Base-by-base conservation (phyloP, 2,888 invertebrate genomes). In the Erynnis tages region DNA sequence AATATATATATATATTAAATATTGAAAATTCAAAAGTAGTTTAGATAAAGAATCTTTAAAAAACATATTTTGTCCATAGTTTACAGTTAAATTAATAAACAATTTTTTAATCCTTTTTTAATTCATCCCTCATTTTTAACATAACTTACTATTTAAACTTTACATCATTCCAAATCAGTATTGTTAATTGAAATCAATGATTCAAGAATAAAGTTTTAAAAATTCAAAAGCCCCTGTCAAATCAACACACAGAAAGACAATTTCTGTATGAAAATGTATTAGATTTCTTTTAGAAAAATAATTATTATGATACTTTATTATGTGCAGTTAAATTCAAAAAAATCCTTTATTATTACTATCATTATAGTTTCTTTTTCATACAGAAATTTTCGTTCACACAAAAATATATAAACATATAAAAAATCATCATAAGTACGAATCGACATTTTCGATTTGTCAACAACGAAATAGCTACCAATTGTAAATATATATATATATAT, bases 401-500 rank as follows among this genome's bases (percentile, higher is more conserved):
- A 43, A 23, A 13, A 13, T 13, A 32, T 13, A 32, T 23, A 37
- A 27, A 21, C 2, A 11, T 13, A 11, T 23, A 21, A n/a, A 19
- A 17, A 43, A 35, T 34, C 4, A 45, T 34, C 23, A 14, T 43
- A 50, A 50, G 49, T 50, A 50, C 49, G 13, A 41, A 50, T 43
- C 49, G 34, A 50, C 5, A 11, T 32, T 4, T 13, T 27, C 40
- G 16, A 16, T 13, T 41, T 34, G 27, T 19, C 4, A 35, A 54
- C 35, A 55, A 56, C 55, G 19, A 57, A 50, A 59, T 59, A 61
- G 56, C 53, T 59, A 60, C 55, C 54, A 49, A 57, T 60, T 49
- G 57, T 60, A 61, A 54, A 61, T 58, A n/a, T n/a, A 59, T 60
- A 61, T 48, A 57, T 58, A 55, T 59, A 57, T 57, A 61, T 60